phyloP scores from a whole-genome alignment of 2,113 vertebrate species.

The Emberiza fucata region DNA sequence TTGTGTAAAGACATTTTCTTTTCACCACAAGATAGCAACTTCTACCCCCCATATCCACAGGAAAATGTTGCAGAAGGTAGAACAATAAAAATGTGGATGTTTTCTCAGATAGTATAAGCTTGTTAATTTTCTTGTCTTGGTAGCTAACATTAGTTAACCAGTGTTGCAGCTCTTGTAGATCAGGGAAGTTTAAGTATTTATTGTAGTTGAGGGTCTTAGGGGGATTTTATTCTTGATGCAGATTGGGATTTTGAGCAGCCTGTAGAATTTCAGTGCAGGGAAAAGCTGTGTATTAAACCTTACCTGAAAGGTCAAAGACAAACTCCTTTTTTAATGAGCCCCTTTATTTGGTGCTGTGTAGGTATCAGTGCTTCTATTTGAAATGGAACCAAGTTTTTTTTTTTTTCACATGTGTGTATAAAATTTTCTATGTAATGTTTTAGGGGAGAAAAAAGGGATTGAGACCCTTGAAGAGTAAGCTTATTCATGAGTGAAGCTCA shows the following conservation, averaged over 20 bases:
- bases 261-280: neutral
- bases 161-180: neutral
- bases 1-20: neutral
- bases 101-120: neutral
- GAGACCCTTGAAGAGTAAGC: neutral
- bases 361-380: neutral
- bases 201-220: neutral
- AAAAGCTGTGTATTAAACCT: neutral
- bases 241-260: neutral
- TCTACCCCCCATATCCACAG: neutral
- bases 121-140: neutral
- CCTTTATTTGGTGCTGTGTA: neutral
- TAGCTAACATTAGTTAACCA: neutral
- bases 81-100: neutral
- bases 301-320: neutral
- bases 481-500: neutral
- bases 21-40: neutral
- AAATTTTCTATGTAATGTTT: neutral
- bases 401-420: neutral
- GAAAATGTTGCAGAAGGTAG: neutral
- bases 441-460: neutral
- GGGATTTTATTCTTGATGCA: neutral
- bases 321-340: neutral
- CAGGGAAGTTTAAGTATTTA: neutral
- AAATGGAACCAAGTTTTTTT: neutral